phyloP scores from a whole-genome alignment of 2,113 vertebrate species.

The Jacana jacana region DNA sequence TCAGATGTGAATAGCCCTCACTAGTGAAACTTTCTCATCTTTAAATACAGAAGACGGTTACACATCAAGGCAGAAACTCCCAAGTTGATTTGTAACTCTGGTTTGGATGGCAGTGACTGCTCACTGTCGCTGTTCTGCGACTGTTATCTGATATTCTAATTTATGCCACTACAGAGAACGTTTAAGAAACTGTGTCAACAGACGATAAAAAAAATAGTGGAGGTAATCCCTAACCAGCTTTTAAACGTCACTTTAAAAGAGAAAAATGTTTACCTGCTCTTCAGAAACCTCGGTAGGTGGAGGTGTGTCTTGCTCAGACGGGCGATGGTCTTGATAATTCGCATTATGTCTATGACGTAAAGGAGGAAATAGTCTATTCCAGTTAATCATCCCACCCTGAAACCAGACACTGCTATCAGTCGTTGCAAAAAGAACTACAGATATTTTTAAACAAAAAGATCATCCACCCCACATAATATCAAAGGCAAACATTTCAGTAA shows the following conservation, averaged over 20 bases:
- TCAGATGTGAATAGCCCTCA: background rate
- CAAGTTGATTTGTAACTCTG: background rate
- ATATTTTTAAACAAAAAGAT: background rate
- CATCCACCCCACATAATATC: background rate
- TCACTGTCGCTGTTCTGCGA: background rate
- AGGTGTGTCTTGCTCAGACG: slow-evolving; percentile 66
- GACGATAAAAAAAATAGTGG: background rate
- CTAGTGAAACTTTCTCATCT: background rate
- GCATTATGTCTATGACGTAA: slow-evolving; percentile 81
- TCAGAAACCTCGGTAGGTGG: slow-evolving; percentile 86
- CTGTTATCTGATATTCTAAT: background rate
- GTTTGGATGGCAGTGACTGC: background rate
- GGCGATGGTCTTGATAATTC: slow-evolving; percentile 73
- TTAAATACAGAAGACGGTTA: background rate
- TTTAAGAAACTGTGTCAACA: background rate
- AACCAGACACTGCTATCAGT: slow-evolving; percentile 40
- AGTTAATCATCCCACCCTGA: slow-evolving; percentile 87
- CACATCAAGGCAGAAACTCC: background rate
- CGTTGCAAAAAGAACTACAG: background rate
- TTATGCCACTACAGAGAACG: background rate
- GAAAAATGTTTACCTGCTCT: slow-evolving; percentile 84
- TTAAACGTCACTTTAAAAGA: background rate
- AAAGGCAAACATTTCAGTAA: background rate
- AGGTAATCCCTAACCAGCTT: background rate
- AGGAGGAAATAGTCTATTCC: slow-evolving; percentile 89